Conservation (phyloP, 2,113 vertebrate genomes). For the Clinocottus analis region DNA sequence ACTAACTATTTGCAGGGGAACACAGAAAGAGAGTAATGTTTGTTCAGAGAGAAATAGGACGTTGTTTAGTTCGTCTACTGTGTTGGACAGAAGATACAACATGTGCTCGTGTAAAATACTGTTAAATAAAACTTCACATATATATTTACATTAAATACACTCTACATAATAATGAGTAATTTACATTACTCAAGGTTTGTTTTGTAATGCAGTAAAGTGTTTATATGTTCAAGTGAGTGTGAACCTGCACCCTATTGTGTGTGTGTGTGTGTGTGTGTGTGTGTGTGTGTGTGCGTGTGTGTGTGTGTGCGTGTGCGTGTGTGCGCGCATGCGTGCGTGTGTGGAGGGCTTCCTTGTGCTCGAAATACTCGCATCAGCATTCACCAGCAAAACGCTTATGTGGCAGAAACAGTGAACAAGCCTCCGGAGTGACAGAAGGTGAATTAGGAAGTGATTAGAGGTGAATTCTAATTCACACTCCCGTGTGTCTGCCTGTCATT, state of each 20-base stretch:
- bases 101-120: background rate
- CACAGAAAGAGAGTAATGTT: background rate
- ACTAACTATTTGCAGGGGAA: conserved; percentile 25
- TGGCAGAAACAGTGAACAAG: conserved; percentile 67
- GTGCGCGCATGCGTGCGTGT: conserved; percentile 1
- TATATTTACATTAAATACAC: background rate
- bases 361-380: conserved; percentile 64
- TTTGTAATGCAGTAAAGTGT: background rate
- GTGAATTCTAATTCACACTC: conserved; percentile 79
- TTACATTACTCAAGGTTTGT: background rate
- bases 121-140: background rate
- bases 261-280: background rate
- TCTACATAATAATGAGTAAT: background rate
- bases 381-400: conserved; percentile 64
- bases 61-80: background rate
- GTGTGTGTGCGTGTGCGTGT: background rate
- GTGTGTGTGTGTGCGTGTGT: conserved; percentile 3
- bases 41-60: background rate
- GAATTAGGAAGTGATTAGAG: conserved; percentile 78
- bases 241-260: conserved; percentile 18
- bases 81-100: background rate
- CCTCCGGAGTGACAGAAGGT: conserved; percentile 69
- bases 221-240: conserved; percentile 27
- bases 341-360: conserved; percentile 3
- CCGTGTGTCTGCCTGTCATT: conserved; percentile 73